A percentile compares a stretch with the other conserved stretches of the same genome.
These are phyloP conservation scores for Homalodisca vitripennis DNA, from an alignment of 1,140 invertebrate genomes.

Conservation along the genomic window DNA sequence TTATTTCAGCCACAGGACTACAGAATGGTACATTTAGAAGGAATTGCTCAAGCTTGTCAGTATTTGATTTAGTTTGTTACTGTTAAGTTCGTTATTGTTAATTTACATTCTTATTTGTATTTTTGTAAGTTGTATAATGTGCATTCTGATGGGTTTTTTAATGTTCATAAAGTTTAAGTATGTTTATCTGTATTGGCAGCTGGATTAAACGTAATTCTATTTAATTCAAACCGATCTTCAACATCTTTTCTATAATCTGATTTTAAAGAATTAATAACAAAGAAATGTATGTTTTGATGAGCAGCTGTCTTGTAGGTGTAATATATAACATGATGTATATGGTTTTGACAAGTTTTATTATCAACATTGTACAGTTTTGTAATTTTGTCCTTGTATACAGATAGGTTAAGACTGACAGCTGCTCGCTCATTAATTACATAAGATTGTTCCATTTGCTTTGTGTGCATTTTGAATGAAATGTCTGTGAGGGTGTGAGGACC, in stretches of 20 bases:
- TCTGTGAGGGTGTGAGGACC: constrained; percentile 8
- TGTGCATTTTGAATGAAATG: neutral
- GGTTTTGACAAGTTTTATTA: constrained; percentile 5
- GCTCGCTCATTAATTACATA: neutral
- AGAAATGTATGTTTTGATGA: neutral
- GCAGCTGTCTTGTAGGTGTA: constrained; percentile 7
- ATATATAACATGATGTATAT: neutral
- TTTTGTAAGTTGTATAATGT: neutral
- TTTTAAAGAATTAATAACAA: too few relatives aligned
- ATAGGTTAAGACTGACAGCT: neutral
- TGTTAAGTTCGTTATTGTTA: neutral
- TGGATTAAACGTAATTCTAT: neutral
- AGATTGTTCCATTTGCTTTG: neutral
- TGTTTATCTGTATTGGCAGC: neutral
- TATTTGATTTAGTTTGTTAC: neutral
- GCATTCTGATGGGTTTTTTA: neutral
- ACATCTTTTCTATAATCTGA: too few relatives aligned
- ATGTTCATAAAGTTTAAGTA: neutral
- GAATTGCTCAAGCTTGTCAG: neutral
- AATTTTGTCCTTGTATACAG: constrained; percentile 24
- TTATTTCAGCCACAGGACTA: neutral
- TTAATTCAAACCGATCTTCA: neutral
- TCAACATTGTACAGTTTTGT: constrained; percentile 20
- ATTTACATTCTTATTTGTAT: neutral
- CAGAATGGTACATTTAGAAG: neutral